These are phyloP conservation scores for Trachythela sp. DNA, from an alignment of 64 coral and sea anemone genomes.

Conservation along the genomic window DNA sequence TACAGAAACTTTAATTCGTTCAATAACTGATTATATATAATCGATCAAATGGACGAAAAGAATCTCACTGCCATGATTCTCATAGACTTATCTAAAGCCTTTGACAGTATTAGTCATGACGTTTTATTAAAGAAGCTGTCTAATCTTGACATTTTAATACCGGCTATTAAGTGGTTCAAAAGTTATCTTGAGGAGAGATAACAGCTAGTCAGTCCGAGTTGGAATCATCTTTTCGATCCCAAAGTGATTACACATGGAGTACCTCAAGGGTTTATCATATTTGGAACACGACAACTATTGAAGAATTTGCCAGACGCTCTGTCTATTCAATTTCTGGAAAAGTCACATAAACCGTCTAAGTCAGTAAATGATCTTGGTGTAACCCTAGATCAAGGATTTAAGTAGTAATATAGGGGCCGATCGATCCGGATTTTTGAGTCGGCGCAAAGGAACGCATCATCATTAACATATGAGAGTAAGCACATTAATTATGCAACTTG, in stretches of 20 bases:
- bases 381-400: too few relatives aligned
- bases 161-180: neutral
- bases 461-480: too few relatives aligned
- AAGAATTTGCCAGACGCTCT: too few relatives aligned
- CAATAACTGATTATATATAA: neutral
- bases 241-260: constrained; percentile 15
- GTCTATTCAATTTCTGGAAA: too few relatives aligned
- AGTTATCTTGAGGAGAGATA: neutral
- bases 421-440: too few relatives aligned
- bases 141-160: neutral
- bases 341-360: too few relatives aligned
- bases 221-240: constrained; percentile 20
- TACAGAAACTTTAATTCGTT: neutral
- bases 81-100: constrained; percentile 6
- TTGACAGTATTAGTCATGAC: neutral
- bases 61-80: neutral
- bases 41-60: neutral
- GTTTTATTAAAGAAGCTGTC: constrained; percentile 1
- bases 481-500: too few relatives aligned
- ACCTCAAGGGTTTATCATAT: constrained; percentile 28
- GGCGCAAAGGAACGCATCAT: too few relatives aligned
- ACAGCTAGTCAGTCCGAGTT: neutral
- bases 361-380: too few relatives aligned
- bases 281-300: too few relatives aligned
- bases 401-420: too few relatives aligned